These are phyloP conservation scores for Nowickia ferox DNA, from an alignment of 2,888 invertebrate genomes.

Conservation along the genomic window DNA sequence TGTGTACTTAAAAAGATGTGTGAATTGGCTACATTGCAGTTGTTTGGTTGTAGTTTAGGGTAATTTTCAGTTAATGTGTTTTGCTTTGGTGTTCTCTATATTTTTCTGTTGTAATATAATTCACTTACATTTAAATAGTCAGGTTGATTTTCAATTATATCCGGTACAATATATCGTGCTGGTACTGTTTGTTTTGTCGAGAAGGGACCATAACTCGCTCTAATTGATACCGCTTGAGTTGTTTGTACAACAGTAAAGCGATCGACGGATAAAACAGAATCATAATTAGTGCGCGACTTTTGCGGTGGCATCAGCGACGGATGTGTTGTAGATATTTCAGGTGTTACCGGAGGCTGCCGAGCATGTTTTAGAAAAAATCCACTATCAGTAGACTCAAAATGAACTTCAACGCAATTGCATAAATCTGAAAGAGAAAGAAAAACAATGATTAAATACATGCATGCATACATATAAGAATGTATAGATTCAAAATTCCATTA, in stretches of 20 bases:
- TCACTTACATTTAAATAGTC: constrained; percentile 81
- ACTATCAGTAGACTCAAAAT: constrained; percentile 95
- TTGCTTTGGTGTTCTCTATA: too few relatives aligned
- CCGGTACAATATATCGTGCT: constrained; percentile 92
- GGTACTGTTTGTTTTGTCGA: constrained; percentile 97
- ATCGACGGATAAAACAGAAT: constrained; percentile 91
- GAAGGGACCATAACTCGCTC: constrained; percentile 97
- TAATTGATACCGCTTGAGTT: constrained; percentile 94
- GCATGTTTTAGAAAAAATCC: constrained; percentile 95
- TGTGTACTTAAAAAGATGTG: too few relatives aligned
- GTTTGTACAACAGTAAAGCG: constrained; percentile 96
- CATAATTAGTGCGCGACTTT: constrained; percentile 81
- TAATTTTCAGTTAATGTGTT: too few relatives aligned
- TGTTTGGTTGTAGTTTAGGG: too few relatives aligned
- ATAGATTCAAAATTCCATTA: too few relatives aligned
- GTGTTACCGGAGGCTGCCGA: constrained; percentile 86
- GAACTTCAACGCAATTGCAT: constrained; percentile 89
- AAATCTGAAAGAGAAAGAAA: constrained; percentile 47
- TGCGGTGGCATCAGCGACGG: constrained; percentile 76
- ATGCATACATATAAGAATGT: background rate
- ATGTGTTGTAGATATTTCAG: constrained; percentile 80
- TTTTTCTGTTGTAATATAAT: background rate
- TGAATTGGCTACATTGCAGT: too few relatives aligned
- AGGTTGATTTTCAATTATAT: constrained; percentile 87
- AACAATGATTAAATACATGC: background rate